Conservation (phyloP, 30 jellyfish, hydroid and myxozoan species). For the Mastigias papua region DNA sequence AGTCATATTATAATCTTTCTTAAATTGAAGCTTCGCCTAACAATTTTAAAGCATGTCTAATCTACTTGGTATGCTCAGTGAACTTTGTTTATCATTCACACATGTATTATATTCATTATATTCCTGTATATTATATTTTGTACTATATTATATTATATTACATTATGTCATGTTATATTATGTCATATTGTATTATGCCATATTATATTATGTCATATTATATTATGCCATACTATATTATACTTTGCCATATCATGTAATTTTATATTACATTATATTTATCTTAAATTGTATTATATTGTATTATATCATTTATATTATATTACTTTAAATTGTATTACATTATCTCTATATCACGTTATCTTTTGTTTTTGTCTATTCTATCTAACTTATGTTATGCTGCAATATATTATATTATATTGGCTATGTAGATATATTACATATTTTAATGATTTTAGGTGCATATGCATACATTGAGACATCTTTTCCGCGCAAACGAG, state of each 20-base stretch:
- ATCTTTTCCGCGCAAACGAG: slow-evolving; percentile 65
- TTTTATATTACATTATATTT: not conserved
- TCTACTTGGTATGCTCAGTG: too few species aligned
- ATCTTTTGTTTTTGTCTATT: too few species aligned
- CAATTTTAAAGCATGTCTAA: too few species aligned
- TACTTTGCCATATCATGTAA: not conserved
- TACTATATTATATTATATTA: not conserved
- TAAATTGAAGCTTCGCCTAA: not conserved
- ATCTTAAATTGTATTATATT: not conserved
- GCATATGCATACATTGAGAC: slow-evolving; percentile 88
- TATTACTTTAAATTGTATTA: too few species aligned
- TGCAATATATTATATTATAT: too few species aligned
- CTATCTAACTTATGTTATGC: too few species aligned
- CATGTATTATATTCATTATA: not conserved
- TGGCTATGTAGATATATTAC: too few species aligned
- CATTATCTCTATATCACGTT: too few species aligned
- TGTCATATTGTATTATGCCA: not conserved
- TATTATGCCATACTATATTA: too few species aligned
- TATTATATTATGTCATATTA: too few species aligned
- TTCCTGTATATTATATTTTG: not conserved
- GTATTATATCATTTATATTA: too few species aligned
- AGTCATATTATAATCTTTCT: not conserved
- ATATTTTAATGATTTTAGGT: too few species aligned
- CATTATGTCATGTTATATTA: not conserved
- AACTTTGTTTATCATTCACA: not conserved